Base-by-base conservation (phyloP, 23 tunicate genomes). In the Clavelina lepadiformis region DNA sequence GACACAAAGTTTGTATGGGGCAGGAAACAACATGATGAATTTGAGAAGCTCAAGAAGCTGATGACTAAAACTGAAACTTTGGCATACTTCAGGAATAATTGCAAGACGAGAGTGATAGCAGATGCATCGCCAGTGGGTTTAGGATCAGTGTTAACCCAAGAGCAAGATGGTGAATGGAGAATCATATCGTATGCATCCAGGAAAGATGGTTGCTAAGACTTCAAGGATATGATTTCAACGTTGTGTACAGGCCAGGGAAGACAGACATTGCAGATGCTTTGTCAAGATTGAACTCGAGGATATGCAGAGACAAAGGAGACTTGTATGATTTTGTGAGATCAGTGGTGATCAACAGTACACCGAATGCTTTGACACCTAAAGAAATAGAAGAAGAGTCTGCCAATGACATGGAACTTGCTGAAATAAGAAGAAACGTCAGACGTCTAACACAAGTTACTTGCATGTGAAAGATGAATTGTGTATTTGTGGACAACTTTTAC, bases 381-480 rank as follows among this genome's bases (percentile, higher is more conserved):
- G 70, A 64, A 36, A 7, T 64, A 4, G 70, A 64, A 28, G 27
- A 6, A 13, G 56, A 7, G 24, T 64, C 56, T 5, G 52, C 24
- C 4, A 19, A 19, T 6, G 56, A 64, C 24, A 25, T 5, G 13
- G 64, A 69, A 52, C 21, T 69, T 11, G 65, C 32, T 29, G 63
- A 18, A 29, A 31, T 52, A 23, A 7, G 75, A 52, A 58, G n/a
- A 46, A 67, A 28, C 47, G 61, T 22, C 3, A 25, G 26, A 24
- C 2, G 61, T 8, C 49, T 5, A 6, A n/a, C n/a, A n/a, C n/a
- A n/a, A 31, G 65, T 21, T 67, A 41, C 31, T 46, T 67, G 35
- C 61, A 67, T 67, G 61, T 67, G 24, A 67, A 45, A 47, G 29
- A 67, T 67, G 73, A 67, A 49, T 33, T 67, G 15, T 46, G 73